A percentile compares a stretch with the other conserved stretches of the same genome.
These are phyloP conservation scores for Escarpia spicata DNA, from an alignment of 2,888 invertebrate species.

Conservation along the genomic window DNA sequence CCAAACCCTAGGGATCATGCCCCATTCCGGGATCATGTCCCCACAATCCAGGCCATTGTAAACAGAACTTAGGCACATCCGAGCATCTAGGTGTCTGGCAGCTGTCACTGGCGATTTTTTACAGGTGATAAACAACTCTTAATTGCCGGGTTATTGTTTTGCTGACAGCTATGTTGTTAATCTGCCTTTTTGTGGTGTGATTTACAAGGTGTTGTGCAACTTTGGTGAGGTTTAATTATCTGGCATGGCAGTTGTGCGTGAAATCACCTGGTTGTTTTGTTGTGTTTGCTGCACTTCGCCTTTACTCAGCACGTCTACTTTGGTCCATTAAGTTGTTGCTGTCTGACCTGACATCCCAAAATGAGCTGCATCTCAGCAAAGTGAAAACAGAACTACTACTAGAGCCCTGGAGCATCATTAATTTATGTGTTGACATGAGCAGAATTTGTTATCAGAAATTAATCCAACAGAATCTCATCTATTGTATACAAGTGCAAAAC, in stretches of 20 bases:
- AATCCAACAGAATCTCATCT: too few species aligned
- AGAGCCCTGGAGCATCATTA: too few species aligned
- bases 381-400: too few species aligned
- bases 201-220: background rate
- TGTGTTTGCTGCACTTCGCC: background rate
- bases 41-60: background rate
- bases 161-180: background rate
- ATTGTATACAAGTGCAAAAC: too few species aligned
- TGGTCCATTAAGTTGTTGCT: too few species aligned
- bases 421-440: too few species aligned
- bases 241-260: background rate
- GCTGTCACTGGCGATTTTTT: background rate
- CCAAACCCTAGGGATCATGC: background rate
- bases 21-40: slow-evolving; percentile 7
- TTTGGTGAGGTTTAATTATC: background rate
- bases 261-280: background rate
- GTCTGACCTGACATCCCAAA: too few species aligned
- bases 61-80: background rate
- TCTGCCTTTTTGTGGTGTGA: background rate
- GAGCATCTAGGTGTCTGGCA: background rate
- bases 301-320: background rate
- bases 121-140: background rate
- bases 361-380: too few species aligned
- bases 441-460: too few species aligned
- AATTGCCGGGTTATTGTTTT: background rate